A percentile compares a stretch with the other conserved stretches of the same genome.
These are phyloP conservation scores for Phenganax stokvisi DNA, from an alignment of 92 coral and sea anemone species.

Conservation along the genomic window DNA sequence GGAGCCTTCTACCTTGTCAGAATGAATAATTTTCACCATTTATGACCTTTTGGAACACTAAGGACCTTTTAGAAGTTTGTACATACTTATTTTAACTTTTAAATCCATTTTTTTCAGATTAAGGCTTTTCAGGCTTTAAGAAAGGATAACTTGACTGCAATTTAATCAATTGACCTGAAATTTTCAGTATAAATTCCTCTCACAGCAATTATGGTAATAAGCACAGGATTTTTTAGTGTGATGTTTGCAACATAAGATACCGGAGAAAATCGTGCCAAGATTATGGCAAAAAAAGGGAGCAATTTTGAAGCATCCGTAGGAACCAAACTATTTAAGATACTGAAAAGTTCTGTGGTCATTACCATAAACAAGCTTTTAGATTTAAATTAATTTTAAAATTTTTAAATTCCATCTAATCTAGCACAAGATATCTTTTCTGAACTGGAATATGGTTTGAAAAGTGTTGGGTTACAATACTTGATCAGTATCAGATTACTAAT, in stretches of 20 bases:
- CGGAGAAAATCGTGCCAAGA: neutral
- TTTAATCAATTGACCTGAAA: constrained; percentile 46
- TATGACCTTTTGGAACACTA: constrained; percentile 12
- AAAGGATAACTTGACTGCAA: constrained; percentile 42
- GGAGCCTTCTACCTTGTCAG: constrained; percentile 37
- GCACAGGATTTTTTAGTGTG: constrained; percentile 5
- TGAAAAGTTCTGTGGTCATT: constrained; percentile 44
- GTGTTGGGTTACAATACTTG: constrained; percentile 31
- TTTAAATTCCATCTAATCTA: constrained; percentile 26
- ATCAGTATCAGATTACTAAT: constrained; percentile 34
- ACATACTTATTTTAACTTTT: constrained; percentile 11
- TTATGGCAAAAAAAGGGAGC: constrained; percentile 17
- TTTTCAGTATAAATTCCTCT: constrained; percentile 34
- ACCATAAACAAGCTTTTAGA: constrained; percentile 30
- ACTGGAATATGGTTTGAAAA: constrained; percentile 28
- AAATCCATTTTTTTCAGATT: constrained; percentile 21
- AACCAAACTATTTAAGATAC: constrained; percentile 25
- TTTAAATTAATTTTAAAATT: constrained; percentile 23
- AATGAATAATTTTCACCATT: neutral
- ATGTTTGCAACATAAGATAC: neutral
- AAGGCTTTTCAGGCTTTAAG: constrained; percentile 31
- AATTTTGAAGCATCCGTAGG: constrained; percentile 3
- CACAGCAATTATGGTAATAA: constrained; percentile 13
- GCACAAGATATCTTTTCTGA: constrained; percentile 43
- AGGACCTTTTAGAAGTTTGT: constrained; percentile 1